A percentile compares a stretch with the other conserved stretches of the same genome.
Evolutionary conservation across 2,888 invertebrate species (phyloP).

Genomic region (Monopis laevigella): DNA sequence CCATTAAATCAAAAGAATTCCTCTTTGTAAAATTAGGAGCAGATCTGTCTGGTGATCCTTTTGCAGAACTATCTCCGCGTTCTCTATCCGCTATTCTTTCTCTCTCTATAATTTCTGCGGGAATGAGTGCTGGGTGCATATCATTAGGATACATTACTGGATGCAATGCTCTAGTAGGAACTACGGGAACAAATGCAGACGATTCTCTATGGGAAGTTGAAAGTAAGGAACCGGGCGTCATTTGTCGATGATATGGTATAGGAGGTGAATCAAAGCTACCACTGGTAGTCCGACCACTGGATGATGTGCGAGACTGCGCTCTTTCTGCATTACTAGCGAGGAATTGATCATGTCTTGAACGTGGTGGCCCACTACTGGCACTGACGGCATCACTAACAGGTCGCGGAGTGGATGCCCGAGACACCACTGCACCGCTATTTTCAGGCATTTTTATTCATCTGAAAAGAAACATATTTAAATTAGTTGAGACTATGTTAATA

Average conservation of each 20-base stretch:
- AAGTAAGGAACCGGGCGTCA: conserved; percentile 57
- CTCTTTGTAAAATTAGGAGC: conserved; percentile 49
- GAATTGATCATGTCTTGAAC: conserved; percentile 70
- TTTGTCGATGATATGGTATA: conserved; percentile 73
- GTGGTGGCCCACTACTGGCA: conserved; percentile 47
- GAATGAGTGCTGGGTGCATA: conserved; percentile 73
- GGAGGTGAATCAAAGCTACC: conserved; percentile 71
- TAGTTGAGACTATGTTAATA: too few species aligned
- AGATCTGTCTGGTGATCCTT: conserved; percentile 59
- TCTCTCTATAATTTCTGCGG: conserved; percentile 65
- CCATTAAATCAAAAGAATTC: conserved; percentile 82
- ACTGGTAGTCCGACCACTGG: conserved; percentile 58
- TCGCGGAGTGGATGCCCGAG: conserved; percentile 60
- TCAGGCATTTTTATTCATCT: conserved; percentile 60
- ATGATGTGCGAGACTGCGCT: conserved; percentile 53
- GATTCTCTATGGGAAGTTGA: conserved; percentile 75
- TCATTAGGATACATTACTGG: conserved; percentile 77
- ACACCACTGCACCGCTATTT: conserved; percentile 51
- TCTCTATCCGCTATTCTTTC: conserved; percentile 62
- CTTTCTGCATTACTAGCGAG: conserved; percentile 63
- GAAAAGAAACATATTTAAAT: conserved; percentile 39
- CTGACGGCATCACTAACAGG: conserved; percentile 54
- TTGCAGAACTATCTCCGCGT: conserved; percentile 46
- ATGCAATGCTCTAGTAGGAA: conserved; percentile 80
- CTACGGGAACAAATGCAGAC: conserved; percentile 88